Evolutionary conservation across 2,113 vertebrate genomes (phyloP).

Genomic region (Madoqua kirkii): DNA sequence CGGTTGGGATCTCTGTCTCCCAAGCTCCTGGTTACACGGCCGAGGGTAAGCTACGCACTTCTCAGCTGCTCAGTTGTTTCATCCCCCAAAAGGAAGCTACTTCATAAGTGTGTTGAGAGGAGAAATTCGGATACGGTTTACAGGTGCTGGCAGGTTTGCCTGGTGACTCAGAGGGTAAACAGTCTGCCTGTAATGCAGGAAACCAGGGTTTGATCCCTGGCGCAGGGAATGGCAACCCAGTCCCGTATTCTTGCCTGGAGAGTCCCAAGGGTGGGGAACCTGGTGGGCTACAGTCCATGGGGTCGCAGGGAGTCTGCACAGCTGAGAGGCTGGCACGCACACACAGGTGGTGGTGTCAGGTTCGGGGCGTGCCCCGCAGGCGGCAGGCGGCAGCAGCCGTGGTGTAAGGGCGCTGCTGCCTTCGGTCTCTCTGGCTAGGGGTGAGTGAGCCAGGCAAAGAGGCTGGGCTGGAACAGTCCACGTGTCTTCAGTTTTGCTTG

Average conservation of each 20-base stretch:
- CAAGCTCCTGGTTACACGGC: background rate
- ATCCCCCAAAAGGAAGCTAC: background rate
- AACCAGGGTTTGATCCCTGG: background rate
- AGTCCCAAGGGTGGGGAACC: background rate
- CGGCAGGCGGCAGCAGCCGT: background rate
- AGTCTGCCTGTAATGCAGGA: background rate
- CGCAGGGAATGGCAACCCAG: background rate
- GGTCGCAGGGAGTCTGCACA: background rate
- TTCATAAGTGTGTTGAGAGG: background rate
- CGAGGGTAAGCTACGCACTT: background rate
- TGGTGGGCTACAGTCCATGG: background rate
- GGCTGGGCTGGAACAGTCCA: background rate
- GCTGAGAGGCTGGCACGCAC: background rate
- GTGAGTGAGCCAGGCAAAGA: background rate
- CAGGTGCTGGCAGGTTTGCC: background rate
- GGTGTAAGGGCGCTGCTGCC: accelerated
- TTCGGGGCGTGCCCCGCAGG: background rate
- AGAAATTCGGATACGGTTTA: background rate
- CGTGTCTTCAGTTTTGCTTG: background rate
- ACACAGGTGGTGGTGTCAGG: background rate
- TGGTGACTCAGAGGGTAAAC: background rate
- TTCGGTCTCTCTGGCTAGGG: background rate
- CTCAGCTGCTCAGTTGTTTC: background rate
- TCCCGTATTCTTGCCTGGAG: background rate
- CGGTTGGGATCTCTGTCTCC: background rate